Base-by-base conservation (phyloP, 2,797 vertebrate species). In the Lutjanus argentimaculatus region DNA sequence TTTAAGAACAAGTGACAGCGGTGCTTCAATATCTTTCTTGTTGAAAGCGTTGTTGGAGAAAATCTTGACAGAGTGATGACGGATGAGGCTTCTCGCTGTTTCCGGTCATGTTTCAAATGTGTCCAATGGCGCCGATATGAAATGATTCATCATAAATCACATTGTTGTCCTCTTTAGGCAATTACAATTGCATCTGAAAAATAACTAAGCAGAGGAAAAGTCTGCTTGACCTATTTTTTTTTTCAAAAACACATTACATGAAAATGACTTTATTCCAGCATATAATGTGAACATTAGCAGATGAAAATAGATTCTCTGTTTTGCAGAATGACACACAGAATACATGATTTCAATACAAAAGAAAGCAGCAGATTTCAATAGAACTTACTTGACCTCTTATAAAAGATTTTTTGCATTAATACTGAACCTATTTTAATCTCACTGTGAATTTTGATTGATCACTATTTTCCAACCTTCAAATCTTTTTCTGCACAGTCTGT, bases 181-280 rank as follows among this genome's bases (percentile, higher is more conserved):
- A 81, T 66, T 61, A 49, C 16, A 56, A 14, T 62, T 1, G 7
- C 9, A 19, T 72, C 30, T 58, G 22, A 53, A 53, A 46, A 59
- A 52, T 45, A 48, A 36, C 15, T 8, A 56, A n/a, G 13, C 15
- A 19, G 3, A 55, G 7, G 25, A 42, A 56, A 56, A 63, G 16
- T 62, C 22, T 67, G 43, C 42, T 57, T 68, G 13, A 67, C 19
- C 21, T 22, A n/a, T n/a, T n/a, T n/a, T 46, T 67, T 67, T 59
- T 46, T 9, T 64, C 36, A 58, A 45, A 12, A 17, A 36, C 52
- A 64, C 2, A 15, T 49, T 6, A 57, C 8, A 21, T 49, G 43
- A 63, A 49, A 55, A 15, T 12, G 11, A 56, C 51, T 62, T 40
- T 19, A 16, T n/a, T 46, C 13, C 42, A 63, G 19, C 43, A 61